Base-by-base conservation (phyloP, 2,797 vertebrate species). In the Sarcophilus harrisii region DNA sequence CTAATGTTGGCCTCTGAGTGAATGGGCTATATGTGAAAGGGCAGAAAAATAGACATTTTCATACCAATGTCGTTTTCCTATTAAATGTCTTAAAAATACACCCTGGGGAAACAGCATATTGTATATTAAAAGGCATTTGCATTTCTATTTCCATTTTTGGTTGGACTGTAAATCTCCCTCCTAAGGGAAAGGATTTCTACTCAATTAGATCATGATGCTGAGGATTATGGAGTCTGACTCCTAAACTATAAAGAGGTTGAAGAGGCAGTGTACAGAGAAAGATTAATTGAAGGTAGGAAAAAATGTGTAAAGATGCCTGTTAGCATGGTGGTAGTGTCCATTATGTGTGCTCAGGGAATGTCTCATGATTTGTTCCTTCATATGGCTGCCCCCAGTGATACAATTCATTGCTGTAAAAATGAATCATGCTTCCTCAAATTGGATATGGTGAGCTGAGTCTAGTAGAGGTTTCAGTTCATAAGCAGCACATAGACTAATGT, bases 361-460 rank as follows among this genome's bases (percentile, higher is more conserved):
- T 90, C 55, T 94, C 60, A 92, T 95, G 18, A 24, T 93, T 94
- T 81, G 16, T 87, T 90, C 57, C 92, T 97, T n/a, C 21, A 0
- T 49, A 18, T 55, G 57, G 2, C 45, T 58, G 27, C 3, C 24
- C n/a, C 89, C 87, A 73, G 55, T 58, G 52, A 45, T 87, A 87
- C 24, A 92, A 90, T 12, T 96, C 92, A 92, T 94, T 97, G 98
- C 96, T 94, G 94, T 97, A 98, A 93, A 98, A 98, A 98, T 97
- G 93, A 98, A 96, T 96, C 57, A 92, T 91, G 90, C 95, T 95
- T 97, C 97, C 96, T 97, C 95, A 96, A 90, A 92, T 14, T 92
- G 97, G 28, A 93, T 57, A 57, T 93, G 60, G 90, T 91, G 60
- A 91, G 29, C 57, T 92, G 52, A 94, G 14, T 57, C 54, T 57